A percentile compares a stretch with the other conserved stretches of the same genome.
These are phyloP conservation scores for Anagyrus pseudococci DNA, from an alignment of 2,888 invertebrate species.

Conservation along the genomic window DNA sequence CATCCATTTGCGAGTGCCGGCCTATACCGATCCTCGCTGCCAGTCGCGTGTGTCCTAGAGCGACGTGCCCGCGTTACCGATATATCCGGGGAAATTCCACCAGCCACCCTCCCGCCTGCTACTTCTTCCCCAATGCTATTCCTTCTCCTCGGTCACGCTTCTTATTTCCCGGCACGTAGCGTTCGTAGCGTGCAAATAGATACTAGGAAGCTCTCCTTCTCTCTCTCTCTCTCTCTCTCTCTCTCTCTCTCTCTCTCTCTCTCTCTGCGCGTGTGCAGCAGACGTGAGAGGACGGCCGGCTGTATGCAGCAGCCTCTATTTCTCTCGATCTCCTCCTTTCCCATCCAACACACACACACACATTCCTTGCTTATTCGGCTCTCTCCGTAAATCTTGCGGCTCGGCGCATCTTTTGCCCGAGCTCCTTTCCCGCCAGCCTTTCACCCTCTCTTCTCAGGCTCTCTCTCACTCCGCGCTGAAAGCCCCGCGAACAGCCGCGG, in stretches of 20 bases:
- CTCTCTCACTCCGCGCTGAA: constrained; percentile 8
- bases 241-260: constrained; percentile 1
- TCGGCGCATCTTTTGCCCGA: neutral
- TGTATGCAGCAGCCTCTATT: too few relatives aligned
- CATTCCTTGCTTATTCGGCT: neutral
- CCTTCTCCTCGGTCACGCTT: constrained; percentile 7
- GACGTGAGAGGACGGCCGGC: neutral
- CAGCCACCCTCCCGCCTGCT: neutral
- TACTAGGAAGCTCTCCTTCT: constrained; percentile 14
- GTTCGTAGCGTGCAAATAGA: constrained; percentile 33
- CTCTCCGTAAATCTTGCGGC: neutral
- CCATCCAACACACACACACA: too few relatives aligned
- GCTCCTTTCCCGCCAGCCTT: neutral
- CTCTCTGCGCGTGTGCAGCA: too few relatives aligned
- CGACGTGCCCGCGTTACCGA: constrained; percentile 34
- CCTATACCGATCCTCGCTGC: neutral
- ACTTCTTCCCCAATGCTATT: neutral
- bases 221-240: constrained; percentile 5
- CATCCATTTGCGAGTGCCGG: too few relatives aligned
- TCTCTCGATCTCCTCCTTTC: neutral
- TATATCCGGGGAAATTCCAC: constrained; percentile 15
- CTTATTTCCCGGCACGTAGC: constrained; percentile 36
- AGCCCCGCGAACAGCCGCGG: neutral
- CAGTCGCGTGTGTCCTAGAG: too few relatives aligned
- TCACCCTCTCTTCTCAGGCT: neutral